These are phyloP conservation scores for Bacillus rossius DNA, from an alignment of 1,140 invertebrate genomes.

Conservation along the genomic window DNA sequence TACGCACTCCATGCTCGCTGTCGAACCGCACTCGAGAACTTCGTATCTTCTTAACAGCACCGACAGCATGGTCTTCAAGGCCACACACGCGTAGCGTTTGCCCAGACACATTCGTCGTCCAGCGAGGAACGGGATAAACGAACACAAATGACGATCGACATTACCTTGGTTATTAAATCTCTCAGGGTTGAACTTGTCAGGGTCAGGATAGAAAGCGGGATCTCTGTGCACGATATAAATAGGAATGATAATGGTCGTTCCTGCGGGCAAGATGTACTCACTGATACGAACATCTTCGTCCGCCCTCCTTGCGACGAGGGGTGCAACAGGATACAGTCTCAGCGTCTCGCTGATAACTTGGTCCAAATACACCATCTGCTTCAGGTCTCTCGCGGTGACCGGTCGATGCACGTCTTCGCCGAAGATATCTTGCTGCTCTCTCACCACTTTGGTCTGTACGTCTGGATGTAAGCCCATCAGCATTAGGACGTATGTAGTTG, in stretches of 20 bases:
- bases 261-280: constrained; percentile 35
- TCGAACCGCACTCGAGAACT: too few species aligned
- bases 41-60: too few species aligned
- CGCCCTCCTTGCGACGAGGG: not conserved
- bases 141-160: too few species aligned
- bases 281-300: not conserved
- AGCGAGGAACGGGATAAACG: too few species aligned
- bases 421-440: constrained; percentile 4
- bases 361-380: constrained; percentile 3
- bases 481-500: not conserved
- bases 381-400: not conserved
- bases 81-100: too few species aligned
- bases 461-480: constrained; percentile 8
- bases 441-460: not conserved
- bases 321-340: constrained; percentile 3
- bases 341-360: constrained; percentile 3
- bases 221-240: too few species aligned
- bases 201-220: too few species aligned
- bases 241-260: constrained; percentile 37
- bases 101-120: too few species aligned
- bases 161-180: too few species aligned
- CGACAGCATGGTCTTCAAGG: too few species aligned
- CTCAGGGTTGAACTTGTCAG: too few species aligned
- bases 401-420: constrained; percentile 1
- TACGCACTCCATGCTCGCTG: too few species aligned